phyloP scores from a whole-genome alignment of 2,888 invertebrate genomes.

The Subacronicta megacephala region DNA sequence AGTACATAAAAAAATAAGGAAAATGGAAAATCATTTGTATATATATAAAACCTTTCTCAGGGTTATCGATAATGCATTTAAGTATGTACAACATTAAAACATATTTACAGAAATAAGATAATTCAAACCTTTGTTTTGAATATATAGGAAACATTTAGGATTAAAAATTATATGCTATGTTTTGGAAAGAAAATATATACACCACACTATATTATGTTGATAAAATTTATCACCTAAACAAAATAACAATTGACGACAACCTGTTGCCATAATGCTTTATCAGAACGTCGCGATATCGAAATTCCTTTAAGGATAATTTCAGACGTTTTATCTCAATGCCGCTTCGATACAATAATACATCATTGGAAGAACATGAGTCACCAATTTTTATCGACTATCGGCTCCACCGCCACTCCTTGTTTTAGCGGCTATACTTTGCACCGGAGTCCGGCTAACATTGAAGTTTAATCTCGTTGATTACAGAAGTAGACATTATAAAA shows the following conservation, averaged over 20 bases:
- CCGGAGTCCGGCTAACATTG: slow-evolving; percentile 49
- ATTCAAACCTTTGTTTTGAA: no score
- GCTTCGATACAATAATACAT: slow-evolving; percentile 49
- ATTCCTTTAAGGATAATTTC: slow-evolving; percentile 66
- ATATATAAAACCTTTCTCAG: no score
- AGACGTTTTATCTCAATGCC: slow-evolving; percentile 58
- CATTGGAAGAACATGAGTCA: slow-evolving; percentile 64
- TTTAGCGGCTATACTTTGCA: slow-evolving; percentile 50
- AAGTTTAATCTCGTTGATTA: slow-evolving; percentile 62
- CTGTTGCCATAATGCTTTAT: slow-evolving; percentile 66
- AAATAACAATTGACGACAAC: slow-evolving; percentile 64
- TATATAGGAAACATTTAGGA: no score
- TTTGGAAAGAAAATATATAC: not conserved
- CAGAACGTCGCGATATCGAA: slow-evolving; percentile 60
- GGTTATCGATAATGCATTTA: no score
- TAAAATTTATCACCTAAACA: slow-evolving; percentile 59
- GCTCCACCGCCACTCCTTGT: slow-evolving; percentile 76
- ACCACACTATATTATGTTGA: slow-evolving; percentile 43
- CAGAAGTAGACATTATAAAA: slow-evolving; percentile 59
- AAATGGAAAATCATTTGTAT: slow-evolving; percentile 19
- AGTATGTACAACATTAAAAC: no score
- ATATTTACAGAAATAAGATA: no score
- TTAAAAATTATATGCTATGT: no score
- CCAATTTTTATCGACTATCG: slow-evolving; percentile 69
- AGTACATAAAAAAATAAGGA: slow-evolving; percentile 29